phyloP scores from a whole-genome alignment of 2,888 invertebrate species.

The Orchestes rusci region DNA sequence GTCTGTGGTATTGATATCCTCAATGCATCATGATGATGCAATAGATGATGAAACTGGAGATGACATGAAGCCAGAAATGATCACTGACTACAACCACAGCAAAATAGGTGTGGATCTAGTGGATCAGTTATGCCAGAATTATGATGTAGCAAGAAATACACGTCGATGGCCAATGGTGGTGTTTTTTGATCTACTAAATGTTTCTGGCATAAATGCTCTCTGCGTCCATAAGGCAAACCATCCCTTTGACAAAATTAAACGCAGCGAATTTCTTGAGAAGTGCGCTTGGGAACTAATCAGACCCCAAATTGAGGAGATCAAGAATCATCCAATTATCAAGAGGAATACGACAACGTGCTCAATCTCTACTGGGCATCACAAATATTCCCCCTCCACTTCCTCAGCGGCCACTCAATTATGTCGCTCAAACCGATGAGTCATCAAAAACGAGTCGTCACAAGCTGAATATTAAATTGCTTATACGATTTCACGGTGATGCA shows the following conservation, averaged over 20 bases:
- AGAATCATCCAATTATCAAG: background rate
- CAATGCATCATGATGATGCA: conserved; percentile 15
- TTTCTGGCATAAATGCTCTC: conserved; percentile 14
- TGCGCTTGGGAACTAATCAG: background rate
- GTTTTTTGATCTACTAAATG: conserved; percentile 7
- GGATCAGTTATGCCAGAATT: conserved; percentile 25
- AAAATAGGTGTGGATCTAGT: conserved; percentile 32
- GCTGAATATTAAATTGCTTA: too few relatives aligned
- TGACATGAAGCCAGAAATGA: conserved; percentile 26
- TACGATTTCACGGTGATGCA: too few relatives aligned
- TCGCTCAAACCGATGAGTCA: too few relatives aligned
- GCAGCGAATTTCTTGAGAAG: background rate
- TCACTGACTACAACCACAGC: conserved; percentile 29
- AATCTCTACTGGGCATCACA: background rate
- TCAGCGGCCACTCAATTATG: too few relatives aligned
- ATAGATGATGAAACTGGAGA: conserved; percentile 13
- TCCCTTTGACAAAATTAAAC: background rate
- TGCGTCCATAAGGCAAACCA: conserved; percentile 3
- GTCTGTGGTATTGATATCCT: conserved; percentile 25
- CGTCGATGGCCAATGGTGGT: conserved; percentile 11
- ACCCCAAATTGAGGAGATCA: background rate
- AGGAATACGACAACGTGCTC: background rate
- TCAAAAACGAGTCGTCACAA: too few relatives aligned
- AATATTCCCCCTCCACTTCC: too few relatives aligned
- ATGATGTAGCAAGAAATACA: conserved; percentile 13